Conservation (phyloP, 2,888 invertebrate species). For the Pemphredon lugubris region DNA sequence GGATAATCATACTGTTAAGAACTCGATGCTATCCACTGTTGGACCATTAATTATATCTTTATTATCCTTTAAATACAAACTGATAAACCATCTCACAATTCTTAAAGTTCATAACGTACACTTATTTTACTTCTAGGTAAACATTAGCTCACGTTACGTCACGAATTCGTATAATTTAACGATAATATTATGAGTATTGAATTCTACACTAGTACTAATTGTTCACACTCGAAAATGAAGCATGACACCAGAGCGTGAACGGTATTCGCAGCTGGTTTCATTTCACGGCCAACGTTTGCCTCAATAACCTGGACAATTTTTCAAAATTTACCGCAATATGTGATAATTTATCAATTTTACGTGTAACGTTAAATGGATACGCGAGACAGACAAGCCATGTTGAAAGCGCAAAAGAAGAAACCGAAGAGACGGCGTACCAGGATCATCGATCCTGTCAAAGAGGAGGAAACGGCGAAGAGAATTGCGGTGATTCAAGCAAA, state of each 20-base stretch:
- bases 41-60: no score
- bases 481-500: constrained; percentile 36
- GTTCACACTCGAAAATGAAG: not conserved
- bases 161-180: no score
- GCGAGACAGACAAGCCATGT: constrained; percentile 4
- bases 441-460: constrained; percentile 11
- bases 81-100: no score
- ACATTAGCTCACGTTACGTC: no score
- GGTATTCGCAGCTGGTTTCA: not conserved
- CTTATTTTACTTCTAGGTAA: no score
- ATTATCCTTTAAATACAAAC: no score
- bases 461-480: constrained; percentile 26
- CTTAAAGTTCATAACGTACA: no score
- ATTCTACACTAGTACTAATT: not conserved
- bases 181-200: no score
- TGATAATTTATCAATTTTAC: not conserved
- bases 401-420: constrained; percentile 8
- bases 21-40: no score
- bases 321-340: not conserved
- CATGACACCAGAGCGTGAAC: not conserved
- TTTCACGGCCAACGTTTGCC: not conserved
- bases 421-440: constrained; percentile 19
- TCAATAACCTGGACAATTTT: not conserved
- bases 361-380: no score
- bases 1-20: no score